These are phyloP conservation scores for Arrhamphus sclerolepis DNA, from an alignment of 2,797 vertebrate genomes.

Conservation along the genomic window DNA sequence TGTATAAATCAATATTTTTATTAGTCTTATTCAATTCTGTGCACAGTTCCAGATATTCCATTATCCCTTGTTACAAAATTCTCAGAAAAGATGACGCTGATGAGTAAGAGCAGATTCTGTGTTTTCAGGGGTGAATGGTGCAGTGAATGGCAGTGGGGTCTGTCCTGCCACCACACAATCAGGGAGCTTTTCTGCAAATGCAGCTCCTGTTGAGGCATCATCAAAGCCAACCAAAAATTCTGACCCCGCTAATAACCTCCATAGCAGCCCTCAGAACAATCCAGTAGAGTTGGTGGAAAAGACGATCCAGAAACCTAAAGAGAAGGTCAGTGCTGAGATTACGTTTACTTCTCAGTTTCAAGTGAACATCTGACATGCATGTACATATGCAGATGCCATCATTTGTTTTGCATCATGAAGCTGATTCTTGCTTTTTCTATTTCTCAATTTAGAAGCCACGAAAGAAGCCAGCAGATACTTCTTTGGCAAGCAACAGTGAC, in stretches of 20 bases:
- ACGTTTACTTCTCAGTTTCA: background rate
- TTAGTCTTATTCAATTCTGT: conserved; percentile 56
- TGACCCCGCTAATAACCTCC: conserved; percentile 80
- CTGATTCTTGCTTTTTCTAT: conserved; percentile 23
- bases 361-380: background rate
- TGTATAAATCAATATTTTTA: conserved; percentile 74
- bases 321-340: conserved; percentile 85
- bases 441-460: conserved; percentile 84
- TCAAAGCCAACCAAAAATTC: conserved; percentile 82
- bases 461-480: conserved; percentile 89
- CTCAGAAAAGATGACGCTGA: conserved; percentile 41
- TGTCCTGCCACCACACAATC: conserved; percentile 83
- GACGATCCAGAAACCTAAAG: conserved; percentile 88
- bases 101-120: conserved; percentile 43
- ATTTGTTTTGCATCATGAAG: conserved; percentile 10
- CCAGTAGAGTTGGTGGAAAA: conserved; percentile 83
- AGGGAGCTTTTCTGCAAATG: conserved; percentile 81
- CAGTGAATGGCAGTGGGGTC: conserved; percentile 89
- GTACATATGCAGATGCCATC: background rate
- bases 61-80: conserved; percentile 45
- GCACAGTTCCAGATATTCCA: conserved; percentile 58
- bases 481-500: conserved; percentile 92
- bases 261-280: conserved; percentile 82
- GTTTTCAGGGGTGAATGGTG: conserved; percentile 89
- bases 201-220: conserved; percentile 77